Evolutionary conservation across 2,113 vertebrate species (phyloP).

Genomic region (Pseudorhombus dupliciocellatus): DNA sequence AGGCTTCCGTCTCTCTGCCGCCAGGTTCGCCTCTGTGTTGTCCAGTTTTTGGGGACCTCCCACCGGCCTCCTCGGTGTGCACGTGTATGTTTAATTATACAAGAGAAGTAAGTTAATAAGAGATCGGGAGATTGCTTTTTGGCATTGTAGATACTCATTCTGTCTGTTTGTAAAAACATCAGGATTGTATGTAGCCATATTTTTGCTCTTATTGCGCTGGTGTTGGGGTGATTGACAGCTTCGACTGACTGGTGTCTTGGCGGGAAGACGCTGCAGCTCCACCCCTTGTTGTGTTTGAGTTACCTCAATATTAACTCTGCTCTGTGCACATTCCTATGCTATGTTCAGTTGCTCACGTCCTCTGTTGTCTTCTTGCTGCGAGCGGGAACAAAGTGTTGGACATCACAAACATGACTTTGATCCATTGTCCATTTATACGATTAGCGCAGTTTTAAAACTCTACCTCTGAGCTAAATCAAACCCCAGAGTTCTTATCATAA

Average conservation of each 20-base stretch:
- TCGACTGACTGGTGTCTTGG: neutral
- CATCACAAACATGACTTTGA: neutral
- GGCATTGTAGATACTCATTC: too few relatives aligned
- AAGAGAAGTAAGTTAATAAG: too few relatives aligned
- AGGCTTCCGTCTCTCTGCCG: neutral
- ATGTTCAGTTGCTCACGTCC: neutral
- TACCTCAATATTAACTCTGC: neutral
- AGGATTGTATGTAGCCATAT: too few relatives aligned
- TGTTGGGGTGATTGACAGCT: neutral
- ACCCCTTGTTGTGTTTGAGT: neutral
- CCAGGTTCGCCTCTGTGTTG: neutral
- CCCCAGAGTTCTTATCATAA: neutral
- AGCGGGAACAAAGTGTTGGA: neutral
- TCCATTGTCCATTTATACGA: neutral
- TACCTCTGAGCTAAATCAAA: neutral
- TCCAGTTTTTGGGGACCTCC: slow-evolving; percentile 1
- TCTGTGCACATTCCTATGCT: neutral
- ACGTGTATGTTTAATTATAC: too few relatives aligned
- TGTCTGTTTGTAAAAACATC: too few relatives aligned
- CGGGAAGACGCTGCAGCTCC: neutral
- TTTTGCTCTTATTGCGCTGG: too few relatives aligned
- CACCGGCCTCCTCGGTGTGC: neutral
- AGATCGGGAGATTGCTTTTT: too few relatives aligned
- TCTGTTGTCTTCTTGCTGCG: neutral
- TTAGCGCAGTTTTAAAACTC: neutral